Evolutionary conservation across 2,797 vertebrate species (phyloP), one percentile per base, ranked within the genome.

Genomic region (Pipistrellus nathusii): DNA sequence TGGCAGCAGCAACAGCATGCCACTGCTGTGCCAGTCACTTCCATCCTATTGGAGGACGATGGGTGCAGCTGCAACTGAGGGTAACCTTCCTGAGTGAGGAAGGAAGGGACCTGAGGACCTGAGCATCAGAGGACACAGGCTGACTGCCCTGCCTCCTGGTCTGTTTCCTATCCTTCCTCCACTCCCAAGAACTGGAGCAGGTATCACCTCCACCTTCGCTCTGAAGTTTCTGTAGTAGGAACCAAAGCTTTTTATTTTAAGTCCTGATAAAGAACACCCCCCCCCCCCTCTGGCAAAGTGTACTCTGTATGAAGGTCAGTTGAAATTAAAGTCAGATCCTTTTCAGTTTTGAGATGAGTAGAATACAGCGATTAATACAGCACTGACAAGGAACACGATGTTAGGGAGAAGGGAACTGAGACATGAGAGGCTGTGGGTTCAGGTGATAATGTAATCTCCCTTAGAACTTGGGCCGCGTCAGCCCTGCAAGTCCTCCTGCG

Each of bases 331-430:
- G 73, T 64, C 44, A 44, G 51, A 66, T 51, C 32, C 9, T 88
- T 90, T 71, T 89, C 53, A 59, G 13, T 82, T 90, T 85, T 76
- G 86, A 83, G 76, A 85, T 77, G 21, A 23, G 32, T 73, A 41
- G 73, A 68, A 66, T 21, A 84, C 71, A 72, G 18, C 44, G 71
- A 25, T 71, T 51, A 62, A 75, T 44, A 41, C 10, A 41, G 32
- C 25, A 14, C 1, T n/a, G 27, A 75, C 72, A 41, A 66, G n/a
- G 57, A 75, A 64, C n/a, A 11, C 10, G 64, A 17, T 25, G 3
- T 59, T 68, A 17, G 0, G 1, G 48, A 69, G 46, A 94, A 44
- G 44, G 48, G 48, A 77, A 51, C 55, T 21, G 23, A 59, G 77
- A 64, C 76, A 32, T 32, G 46, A 64, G 41, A 86, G 83, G 18